A percentile compares a stretch with the other conserved stretches of the same genome.
These are phyloP conservation scores for Rhyacichthys aspro DNA, from an alignment of 2,797 vertebrate genomes.

Conservation along the genomic window DNA sequence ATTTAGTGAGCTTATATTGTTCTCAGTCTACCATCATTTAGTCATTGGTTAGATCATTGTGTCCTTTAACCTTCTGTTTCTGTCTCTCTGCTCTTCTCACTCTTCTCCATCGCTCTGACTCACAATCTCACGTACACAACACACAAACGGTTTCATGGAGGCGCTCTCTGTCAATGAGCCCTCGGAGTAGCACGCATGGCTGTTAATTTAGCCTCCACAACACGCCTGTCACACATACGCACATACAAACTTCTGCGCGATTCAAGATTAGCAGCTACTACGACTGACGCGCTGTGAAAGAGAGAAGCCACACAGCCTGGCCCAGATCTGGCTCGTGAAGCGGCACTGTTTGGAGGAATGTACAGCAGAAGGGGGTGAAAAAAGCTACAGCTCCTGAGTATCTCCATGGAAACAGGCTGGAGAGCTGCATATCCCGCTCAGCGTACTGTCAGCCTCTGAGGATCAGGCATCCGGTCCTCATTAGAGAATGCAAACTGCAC, in stretches of 20 bases:
- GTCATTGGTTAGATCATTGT: slow-evolving; percentile 21
- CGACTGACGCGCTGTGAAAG: slow-evolving; percentile 5
- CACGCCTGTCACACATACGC: slow-evolving; percentile 29
- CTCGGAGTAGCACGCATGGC: slow-evolving; percentile 10
- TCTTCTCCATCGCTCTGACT: slow-evolving; percentile 49
- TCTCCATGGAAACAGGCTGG: slow-evolving; percentile 87
- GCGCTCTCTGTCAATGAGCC: slow-evolving; percentile 23
- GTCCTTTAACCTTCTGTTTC: slow-evolving; percentile 40
- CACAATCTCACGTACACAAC: slow-evolving; percentile 37
- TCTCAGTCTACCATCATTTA: slow-evolving; percentile 5
- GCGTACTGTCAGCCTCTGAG: slow-evolving; percentile 73
- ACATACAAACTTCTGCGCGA: slow-evolving; percentile 28
- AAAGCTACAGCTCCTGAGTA: slow-evolving; percentile 74
- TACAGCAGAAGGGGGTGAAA: slow-evolving; percentile 59
- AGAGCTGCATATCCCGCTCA: slow-evolving; percentile 79
- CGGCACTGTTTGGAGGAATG: slow-evolving; percentile 67
- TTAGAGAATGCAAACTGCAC: slow-evolving; percentile 70
- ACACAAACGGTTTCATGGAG: slow-evolving; percentile 5
- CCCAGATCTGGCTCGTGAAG: slow-evolving; percentile 71
- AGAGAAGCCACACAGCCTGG: slow-evolving; percentile 50
- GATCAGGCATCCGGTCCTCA: slow-evolving; percentile 73
- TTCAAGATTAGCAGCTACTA: slow-evolving; percentile 55
- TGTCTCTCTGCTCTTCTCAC: slow-evolving; percentile 34
- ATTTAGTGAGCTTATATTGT: too few relatives aligned
- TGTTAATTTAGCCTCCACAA: slow-evolving; percentile 41